phyloP scores from a whole-genome alignment of 2,797 vertebrate genomes.

The Sebastes reedi region DNA sequence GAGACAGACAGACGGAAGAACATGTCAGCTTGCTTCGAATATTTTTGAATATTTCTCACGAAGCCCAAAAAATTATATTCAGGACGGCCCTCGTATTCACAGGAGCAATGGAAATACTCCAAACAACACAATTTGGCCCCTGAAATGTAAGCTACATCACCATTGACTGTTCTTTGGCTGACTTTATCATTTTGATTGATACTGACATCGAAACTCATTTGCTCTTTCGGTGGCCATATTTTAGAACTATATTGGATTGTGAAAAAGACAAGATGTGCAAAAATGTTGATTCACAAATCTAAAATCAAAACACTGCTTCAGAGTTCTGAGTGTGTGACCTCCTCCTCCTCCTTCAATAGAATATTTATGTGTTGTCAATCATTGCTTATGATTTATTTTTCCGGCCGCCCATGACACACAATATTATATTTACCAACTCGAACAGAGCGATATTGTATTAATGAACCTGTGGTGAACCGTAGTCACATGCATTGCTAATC shows the following conservation, averaged over 20 bases:
- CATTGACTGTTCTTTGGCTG: background rate
- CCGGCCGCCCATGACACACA: background rate
- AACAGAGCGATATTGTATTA: slow-evolving; percentile 5
- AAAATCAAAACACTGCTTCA: background rate
- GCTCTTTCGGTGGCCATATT: background rate
- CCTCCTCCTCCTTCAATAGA: background rate
- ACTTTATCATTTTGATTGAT: background rate
- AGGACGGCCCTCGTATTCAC: too few species aligned
- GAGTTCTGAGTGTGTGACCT: background rate
- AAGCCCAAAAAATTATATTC: too few species aligned
- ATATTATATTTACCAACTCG: background rate
- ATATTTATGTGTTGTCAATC: background rate
- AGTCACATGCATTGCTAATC: slow-evolving; percentile 30
- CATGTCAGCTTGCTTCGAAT: too few species aligned
- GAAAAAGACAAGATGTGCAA: background rate
- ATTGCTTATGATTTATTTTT: background rate
- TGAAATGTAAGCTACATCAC: background rate
- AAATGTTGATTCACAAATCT: background rate
- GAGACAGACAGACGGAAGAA: too few species aligned
- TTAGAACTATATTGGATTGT: background rate
- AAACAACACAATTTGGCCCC: background rate
- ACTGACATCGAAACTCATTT: background rate
- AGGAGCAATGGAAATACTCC: background rate
- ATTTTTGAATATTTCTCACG: too few species aligned
- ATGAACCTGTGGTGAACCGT: background rate